phyloP scores from a whole-genome alignment of 2,113 vertebrate genomes.

The Macaca nemestrina region DNA sequence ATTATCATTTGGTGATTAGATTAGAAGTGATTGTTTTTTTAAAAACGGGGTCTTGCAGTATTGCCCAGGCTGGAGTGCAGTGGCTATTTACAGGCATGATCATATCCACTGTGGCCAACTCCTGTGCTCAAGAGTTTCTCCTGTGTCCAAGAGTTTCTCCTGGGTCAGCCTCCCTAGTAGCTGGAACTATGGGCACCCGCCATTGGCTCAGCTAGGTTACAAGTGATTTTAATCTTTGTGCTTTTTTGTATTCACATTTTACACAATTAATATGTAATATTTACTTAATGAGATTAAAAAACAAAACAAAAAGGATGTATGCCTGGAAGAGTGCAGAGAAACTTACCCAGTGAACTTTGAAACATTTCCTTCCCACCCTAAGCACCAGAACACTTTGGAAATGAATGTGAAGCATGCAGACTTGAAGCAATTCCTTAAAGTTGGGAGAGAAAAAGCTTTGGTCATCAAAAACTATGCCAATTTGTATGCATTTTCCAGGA shows the following conservation, averaged over 20 bases:
- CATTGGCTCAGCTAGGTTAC: no score
- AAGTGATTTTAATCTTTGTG: constrained; percentile 5
- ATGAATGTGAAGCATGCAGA: neutral
- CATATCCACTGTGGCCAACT: no score
- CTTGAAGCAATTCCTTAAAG: neutral
- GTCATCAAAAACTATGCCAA: neutral
- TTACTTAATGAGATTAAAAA: neutral
- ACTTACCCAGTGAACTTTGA: neutral
- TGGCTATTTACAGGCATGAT: no score
- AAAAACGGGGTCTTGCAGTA: no score
- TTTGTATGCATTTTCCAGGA: neutral
- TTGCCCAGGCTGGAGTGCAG: no score
- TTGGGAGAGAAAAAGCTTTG: neutral
- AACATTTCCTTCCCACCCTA: neutral
- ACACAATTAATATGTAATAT: neutral
- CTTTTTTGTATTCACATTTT: neutral
- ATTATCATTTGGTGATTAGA: constrained; percentile 7
- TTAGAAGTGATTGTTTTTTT: neutral
- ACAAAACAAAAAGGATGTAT: neutral
- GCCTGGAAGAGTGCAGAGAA: neutral
- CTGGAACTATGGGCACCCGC: no score
- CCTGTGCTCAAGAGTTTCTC: no score
- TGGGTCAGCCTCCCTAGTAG: no score
- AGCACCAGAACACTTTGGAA: neutral
- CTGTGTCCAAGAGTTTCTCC: no score